Base-by-base conservation (phyloP, 1,140 invertebrate genomes). In the Portunus trituberculatus region DNA sequence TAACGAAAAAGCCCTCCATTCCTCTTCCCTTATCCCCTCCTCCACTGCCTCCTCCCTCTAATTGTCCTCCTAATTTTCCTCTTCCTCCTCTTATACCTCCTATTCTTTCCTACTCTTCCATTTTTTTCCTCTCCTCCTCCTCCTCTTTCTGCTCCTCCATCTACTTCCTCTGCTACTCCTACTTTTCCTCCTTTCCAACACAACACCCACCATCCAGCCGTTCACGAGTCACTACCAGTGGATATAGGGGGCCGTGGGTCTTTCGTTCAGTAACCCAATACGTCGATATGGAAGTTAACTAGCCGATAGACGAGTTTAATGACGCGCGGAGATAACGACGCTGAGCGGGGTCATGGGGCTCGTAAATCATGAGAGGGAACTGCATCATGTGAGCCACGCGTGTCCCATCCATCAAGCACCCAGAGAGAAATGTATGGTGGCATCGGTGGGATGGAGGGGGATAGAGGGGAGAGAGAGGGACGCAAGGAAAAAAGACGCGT, bases 161-260 rank as follows among this genome's bases (percentile, higher is more conserved):
- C 39, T 87, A n/a, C 29, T 87, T 87, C 29, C 39, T 87, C 84
- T 86, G n/a, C 28, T n/a, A 10, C n/a, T 86, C 83, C n/a, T 86
- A 86, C 48, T 52, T 59, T 59, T 59, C 52, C 52, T 59, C 52
- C 52, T 10, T 52, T 6, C 48, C 14, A 6, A 14, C 14, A 52
- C 48, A 6, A 12, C 20, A 12, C 10, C 52, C 2, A 3, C 16
- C 20, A n/a, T 20, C 25, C 67, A 8, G 3, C 12, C 67, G 8
- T 76, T n/a, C n/a, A 76, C 4, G 67, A 25, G 0, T 1, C 67
- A 25, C 20, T 76, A n/a, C 67, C 67, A n/a, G 10, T 8, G 67
- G 67, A 25, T 8, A n/a, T 25, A 76, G 67, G 20, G 67, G 67
- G 67, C 12, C 7, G 67, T 7, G 67, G 20, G 20, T n/a, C 16